Evolutionary conservation across 2,113 vertebrate genomes (phyloP).

Genomic region (Macrotis lagotis): DNA sequence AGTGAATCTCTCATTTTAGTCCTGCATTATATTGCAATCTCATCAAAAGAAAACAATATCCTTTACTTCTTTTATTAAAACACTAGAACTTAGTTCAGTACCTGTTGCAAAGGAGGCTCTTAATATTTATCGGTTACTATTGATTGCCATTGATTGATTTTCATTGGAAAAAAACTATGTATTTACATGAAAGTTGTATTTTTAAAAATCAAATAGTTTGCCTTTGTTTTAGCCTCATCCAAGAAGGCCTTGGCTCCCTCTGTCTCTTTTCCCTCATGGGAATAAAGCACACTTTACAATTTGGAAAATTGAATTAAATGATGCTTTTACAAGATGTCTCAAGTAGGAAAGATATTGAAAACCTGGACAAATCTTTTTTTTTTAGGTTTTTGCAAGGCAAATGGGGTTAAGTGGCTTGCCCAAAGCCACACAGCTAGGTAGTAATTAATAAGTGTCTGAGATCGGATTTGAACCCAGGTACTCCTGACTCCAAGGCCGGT

Average conservation of each 20-base stretch:
- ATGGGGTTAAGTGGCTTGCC: no score
- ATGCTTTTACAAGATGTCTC: neutral
- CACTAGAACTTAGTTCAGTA: no score
- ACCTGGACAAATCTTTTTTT: neutral
- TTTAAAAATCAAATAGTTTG: neutral
- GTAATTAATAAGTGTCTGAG: no score
- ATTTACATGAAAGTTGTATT: neutral
- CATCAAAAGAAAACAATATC: neutral
- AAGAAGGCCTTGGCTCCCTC: neutral
- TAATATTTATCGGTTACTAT: neutral
- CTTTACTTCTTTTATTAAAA: neutral
- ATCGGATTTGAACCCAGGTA: no score
- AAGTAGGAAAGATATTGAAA: neutral
- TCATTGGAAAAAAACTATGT: neutral
- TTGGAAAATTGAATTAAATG: neutral
- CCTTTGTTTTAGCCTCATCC: neutral
- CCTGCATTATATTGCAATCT: neutral
- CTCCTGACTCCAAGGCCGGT: no score
- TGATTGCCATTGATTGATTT: neutral
- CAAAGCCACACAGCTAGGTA: no score
- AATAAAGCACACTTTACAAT: neutral
- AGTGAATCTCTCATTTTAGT: neutral
- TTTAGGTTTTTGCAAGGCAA: no score
- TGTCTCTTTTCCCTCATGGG: neutral
- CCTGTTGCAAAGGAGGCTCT: neutral